phyloP scores from a whole-genome alignment of 2,113 vertebrate genomes.

The Euleptes europaea region DNA sequence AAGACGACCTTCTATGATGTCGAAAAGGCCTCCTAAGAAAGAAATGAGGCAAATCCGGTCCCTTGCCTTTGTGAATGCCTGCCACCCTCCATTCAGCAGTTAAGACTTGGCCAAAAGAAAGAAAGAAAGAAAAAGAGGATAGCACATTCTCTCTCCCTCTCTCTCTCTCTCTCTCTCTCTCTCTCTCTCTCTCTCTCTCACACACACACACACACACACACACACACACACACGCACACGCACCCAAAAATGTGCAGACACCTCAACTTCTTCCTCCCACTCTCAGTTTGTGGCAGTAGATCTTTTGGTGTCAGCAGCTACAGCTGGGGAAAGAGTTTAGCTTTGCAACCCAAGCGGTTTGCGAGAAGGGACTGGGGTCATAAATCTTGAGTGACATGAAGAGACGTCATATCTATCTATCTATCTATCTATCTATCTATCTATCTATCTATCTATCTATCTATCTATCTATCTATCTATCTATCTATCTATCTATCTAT shows the following conservation, averaged over 20 bases:
- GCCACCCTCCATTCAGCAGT: not conserved
- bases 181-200: not conserved
- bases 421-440: not conserved
- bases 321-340: not conserved
- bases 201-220: too few relatives aligned
- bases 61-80: not conserved
- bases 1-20: not conserved
- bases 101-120: not conserved
- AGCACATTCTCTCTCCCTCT: not conserved
- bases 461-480: not conserved
- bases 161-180: not conserved
- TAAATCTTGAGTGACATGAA: conserved; percentile 85
- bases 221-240: too few relatives aligned
- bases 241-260: conserved; percentile 76
- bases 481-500: not conserved
- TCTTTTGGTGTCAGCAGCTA: conserved; percentile 58
- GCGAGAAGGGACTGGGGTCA: conserved; percentile 69
- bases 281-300: conserved; percentile 63
- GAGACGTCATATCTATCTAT: conserved; percentile 51
- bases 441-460: not conserved
- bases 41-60: not conserved
- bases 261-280: conserved; percentile 90
- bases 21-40: not conserved
- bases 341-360: conserved; percentile 45
- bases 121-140: not conserved